Conservation (phyloP, 1,140 invertebrate genomes). For the Platyscapa corneri region DNA sequence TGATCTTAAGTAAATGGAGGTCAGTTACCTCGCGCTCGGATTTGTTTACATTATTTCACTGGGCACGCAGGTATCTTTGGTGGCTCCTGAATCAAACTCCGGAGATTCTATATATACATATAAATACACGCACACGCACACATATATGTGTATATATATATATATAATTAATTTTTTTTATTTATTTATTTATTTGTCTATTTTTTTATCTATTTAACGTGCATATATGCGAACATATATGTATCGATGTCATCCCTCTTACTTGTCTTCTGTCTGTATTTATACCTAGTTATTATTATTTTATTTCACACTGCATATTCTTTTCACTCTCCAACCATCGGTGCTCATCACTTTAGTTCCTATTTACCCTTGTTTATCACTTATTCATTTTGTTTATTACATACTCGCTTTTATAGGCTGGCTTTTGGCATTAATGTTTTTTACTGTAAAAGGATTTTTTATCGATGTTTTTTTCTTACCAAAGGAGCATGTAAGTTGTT, state of each 20-base stretch:
- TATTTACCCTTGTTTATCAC: constrained; percentile 20
- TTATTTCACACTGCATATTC: constrained; percentile 9
- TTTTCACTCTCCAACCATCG: constrained; percentile 23
- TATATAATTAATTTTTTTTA: too few species aligned
- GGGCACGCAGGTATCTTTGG: constrained; percentile 71
- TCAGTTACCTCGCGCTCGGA: background rate
- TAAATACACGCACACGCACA: background rate
- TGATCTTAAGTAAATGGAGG: background rate
- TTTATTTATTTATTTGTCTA: too few species aligned
- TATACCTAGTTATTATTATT: constrained; percentile 13
- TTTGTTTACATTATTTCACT: constrained; percentile 63
- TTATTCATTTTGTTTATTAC: constrained; percentile 37
- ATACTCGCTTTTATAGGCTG: constrained; percentile 43
- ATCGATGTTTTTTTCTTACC: background rate
- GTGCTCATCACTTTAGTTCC: constrained; percentile 33
- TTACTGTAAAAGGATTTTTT: background rate
- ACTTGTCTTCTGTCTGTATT: constrained; percentile 53
- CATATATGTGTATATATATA: too few species aligned
- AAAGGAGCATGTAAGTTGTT: constrained; percentile 11
- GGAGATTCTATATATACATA: constrained; percentile 56
- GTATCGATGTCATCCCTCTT: constrained; percentile 61
- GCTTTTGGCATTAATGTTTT: constrained; percentile 43
- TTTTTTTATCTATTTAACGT: too few species aligned
- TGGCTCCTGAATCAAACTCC: constrained; percentile 55
- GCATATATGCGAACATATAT: background rate